phyloP scores from a whole-genome alignment of 2,113 vertebrate genomes.

The Hemiprocne comata region DNA sequence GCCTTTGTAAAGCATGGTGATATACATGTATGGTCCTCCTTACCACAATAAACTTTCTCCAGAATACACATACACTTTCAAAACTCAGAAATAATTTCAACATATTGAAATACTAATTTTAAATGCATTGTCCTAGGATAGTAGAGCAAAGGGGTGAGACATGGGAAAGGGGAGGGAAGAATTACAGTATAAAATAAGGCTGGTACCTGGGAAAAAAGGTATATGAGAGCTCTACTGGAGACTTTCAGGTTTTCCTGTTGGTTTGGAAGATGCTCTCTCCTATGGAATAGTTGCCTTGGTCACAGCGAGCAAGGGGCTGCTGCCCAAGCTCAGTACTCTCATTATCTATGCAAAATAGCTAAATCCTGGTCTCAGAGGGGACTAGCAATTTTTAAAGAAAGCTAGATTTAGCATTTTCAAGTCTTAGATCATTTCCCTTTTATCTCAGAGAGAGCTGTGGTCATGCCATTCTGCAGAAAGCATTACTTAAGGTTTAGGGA shows the following conservation, averaged over 20 bases:
- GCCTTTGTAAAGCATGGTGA: background rate
- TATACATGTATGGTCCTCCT: background rate
- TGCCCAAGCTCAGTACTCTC: background rate
- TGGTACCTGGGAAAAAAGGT: background rate
- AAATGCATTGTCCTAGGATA: background rate
- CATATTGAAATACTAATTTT: background rate
- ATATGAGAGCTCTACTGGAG: background rate
- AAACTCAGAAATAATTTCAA: background rate
- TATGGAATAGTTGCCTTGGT: background rate
- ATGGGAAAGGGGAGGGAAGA: background rate
- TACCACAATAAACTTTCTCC: background rate
- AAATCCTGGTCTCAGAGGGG: background rate
- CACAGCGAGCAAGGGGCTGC: background rate
- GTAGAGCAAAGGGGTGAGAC: background rate
- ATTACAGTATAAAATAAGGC: background rate
- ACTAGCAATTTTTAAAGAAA: background rate
- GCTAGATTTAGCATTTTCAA: background rate
- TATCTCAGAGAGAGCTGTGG: background rate
- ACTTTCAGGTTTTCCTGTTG: background rate
- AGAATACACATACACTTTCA: background rate
- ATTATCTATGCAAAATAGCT: background rate
- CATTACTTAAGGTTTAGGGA: background rate
- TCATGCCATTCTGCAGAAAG: background rate
- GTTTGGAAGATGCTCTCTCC: background rate
- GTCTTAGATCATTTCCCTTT: background rate